phyloP scores from a whole-genome alignment of 1,140 invertebrate species.

The Argopecten irradians region DNA sequence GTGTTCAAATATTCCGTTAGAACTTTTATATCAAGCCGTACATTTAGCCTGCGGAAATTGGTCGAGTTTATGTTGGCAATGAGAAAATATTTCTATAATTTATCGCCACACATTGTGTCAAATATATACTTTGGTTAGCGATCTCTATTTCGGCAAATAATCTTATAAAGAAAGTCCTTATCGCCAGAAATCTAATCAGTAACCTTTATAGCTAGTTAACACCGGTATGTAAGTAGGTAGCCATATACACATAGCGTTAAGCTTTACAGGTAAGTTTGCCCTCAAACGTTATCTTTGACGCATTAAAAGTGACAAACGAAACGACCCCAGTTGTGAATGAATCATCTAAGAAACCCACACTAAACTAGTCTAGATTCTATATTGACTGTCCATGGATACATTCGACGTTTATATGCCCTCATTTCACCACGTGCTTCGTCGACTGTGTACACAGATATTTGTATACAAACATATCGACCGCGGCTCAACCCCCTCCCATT shows the following conservation, averaged over 20 bases:
- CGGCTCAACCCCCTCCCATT: neutral
- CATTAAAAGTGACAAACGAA: neutral
- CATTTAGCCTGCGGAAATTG: neutral
- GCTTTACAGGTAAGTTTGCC: neutral
- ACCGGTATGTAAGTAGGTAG: neutral
- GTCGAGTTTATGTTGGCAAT: neutral
- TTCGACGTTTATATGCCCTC: neutral
- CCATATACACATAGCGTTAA: no score
- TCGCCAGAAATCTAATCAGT: neutral
- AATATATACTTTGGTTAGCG: neutral
- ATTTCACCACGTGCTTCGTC: constrained; percentile 1
- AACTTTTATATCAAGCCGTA: no score
- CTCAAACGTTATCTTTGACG: neutral
- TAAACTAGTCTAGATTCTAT: no score
- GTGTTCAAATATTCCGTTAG: neutral
- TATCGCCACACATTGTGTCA: no score
- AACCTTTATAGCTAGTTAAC: no score
- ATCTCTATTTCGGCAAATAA: neutral
- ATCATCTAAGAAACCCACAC: neutral
- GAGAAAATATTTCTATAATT: neutral
- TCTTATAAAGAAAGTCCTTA: neutral
- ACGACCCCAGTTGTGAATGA: no score
- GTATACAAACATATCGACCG: neutral
- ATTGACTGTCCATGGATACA: neutral
- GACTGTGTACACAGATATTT: neutral